These are phyloP conservation scores for Colostygia pectinataria DNA, from an alignment of 2,888 invertebrate species.

Conservation along the genomic window DNA sequence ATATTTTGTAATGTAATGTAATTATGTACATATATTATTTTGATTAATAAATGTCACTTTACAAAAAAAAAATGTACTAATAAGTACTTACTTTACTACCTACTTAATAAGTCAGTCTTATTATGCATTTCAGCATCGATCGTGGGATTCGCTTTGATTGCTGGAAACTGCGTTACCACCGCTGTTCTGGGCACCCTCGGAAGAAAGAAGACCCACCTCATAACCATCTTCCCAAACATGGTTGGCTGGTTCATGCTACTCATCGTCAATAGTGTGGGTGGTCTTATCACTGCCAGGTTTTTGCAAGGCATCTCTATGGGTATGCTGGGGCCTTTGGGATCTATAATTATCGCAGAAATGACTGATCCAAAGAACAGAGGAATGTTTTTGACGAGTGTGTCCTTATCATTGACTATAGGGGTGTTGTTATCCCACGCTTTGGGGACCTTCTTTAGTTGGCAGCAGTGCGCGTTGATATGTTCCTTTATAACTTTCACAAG, in stretches of 20 bases:
- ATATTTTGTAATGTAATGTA: too few species aligned
- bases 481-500: slow-evolving; percentile 76
- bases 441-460: slow-evolving; percentile 84
- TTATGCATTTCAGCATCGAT: slow-evolving; percentile 80
- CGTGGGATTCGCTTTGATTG: slow-evolving; percentile 82
- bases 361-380: slow-evolving; percentile 84
- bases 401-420: slow-evolving; percentile 84
- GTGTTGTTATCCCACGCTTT: slow-evolving; percentile 84
- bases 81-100: too few species aligned
- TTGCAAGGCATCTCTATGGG: slow-evolving; percentile 82
- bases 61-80: too few species aligned
- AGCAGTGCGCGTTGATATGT: slow-evolving; percentile 79
- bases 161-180: slow-evolving; percentile 83
- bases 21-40: too few species aligned
- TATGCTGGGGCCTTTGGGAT: slow-evolving; percentile 77
- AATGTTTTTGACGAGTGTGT: slow-evolving; percentile 83
- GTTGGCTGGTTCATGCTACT: slow-evolving; percentile 84
- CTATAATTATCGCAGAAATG: slow-evolving; percentile 84
- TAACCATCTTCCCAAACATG: slow-evolving; percentile 79
- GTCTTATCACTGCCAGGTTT: slow-evolving; percentile 77
- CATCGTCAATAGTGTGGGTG: slow-evolving; percentile 66
- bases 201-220: slow-evolving; percentile 78
- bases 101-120: too few species aligned
- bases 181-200: slow-evolving; percentile 81
- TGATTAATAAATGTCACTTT: too few species aligned